A percentile compares a stretch with the other conserved stretches of the same genome.
Conservation (phyloP, 2,797 vertebrate species). For the Eupleurogrammus muticus region DNA sequence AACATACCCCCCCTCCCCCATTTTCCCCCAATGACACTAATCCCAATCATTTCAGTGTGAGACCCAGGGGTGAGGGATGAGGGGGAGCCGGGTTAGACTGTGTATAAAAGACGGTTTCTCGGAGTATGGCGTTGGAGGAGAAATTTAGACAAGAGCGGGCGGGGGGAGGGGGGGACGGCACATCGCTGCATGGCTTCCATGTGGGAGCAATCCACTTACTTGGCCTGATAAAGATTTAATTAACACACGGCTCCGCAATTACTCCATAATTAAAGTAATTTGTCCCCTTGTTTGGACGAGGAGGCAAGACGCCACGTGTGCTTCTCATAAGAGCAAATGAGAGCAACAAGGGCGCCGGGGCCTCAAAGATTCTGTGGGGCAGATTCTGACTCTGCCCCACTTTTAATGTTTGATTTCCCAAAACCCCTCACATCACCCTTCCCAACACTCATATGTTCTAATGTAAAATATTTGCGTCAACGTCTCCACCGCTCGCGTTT, state of each 20-base stretch:
- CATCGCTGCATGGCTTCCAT: constrained; percentile 87
- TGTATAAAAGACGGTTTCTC: constrained; percentile 55
- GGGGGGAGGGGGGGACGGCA: constrained; percentile 53
- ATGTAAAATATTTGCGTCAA: constrained; percentile 53
- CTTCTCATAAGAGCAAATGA: constrained; percentile 45
- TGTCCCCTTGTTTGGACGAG: constrained; percentile 87
- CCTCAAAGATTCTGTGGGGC: constrained; percentile 46
- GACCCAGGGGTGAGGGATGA: constrained; percentile 56
- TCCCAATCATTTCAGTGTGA: constrained; percentile 72
- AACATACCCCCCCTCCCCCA: constrained; percentile 56
- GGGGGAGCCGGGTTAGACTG: constrained; percentile 44
- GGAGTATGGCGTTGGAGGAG: constrained; percentile 39
- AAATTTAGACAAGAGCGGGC: constrained; percentile 51
- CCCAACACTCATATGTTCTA: constrained; percentile 23
- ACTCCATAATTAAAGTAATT: constrained; percentile 99
- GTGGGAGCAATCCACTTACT: constrained; percentile 97
- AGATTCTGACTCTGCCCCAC: constrained; percentile 39
- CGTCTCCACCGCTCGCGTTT: constrained; percentile 64
- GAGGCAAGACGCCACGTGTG: constrained; percentile 70
- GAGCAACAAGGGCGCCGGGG: constrained; percentile 38
- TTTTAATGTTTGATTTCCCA: constrained; percentile 54
- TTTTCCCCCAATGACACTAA: constrained; percentile 66
- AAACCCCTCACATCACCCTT: constrained; percentile 40
- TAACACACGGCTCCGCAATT: constrained; percentile 96
- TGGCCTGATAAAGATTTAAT: constrained; percentile 99